These are phyloP conservation scores for Oxystoma pomonae DNA, from an alignment of 2,888 invertebrate genomes.

Conservation along the genomic window DNA sequence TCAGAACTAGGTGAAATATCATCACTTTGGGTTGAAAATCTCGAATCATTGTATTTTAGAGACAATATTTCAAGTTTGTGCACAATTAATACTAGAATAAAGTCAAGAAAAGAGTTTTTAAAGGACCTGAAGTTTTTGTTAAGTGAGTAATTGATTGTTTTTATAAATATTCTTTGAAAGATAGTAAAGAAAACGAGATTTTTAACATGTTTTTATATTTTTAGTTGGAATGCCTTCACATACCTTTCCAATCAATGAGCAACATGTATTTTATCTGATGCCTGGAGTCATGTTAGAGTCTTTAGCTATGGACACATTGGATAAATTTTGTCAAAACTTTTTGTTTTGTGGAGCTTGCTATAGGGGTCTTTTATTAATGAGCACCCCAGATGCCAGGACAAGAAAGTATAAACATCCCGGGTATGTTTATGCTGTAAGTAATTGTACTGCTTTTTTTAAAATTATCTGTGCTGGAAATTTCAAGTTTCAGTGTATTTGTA, in stretches of 20 bases:
- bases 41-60: constrained; percentile 35
- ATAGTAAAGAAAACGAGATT: not conserved
- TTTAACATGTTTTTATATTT: constrained; percentile 19
- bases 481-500: no score
- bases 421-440: constrained; percentile 42
- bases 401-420: constrained; percentile 38
- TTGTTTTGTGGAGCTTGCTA: constrained; percentile 41
- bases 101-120: constrained; percentile 34
- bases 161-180: no score
- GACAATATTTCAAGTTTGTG: constrained; percentile 28
- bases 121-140: constrained; percentile 40
- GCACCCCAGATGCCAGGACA: constrained; percentile 33
- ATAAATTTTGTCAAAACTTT: constrained; percentile 38
- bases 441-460: no score
- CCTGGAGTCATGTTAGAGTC: constrained; percentile 38
- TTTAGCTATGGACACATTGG: constrained; percentile 35
- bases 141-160: constrained; percentile 30
- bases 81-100: constrained; percentile 28
- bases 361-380: constrained; percentile 39
- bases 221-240: constrained; percentile 44
- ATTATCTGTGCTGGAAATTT: constrained; percentile 2
- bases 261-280: constrained; percentile 35
- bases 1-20: constrained; percentile 40
- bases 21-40: constrained; percentile 38
- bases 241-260: constrained; percentile 36